These are phyloP conservation scores for Menidia menidia DNA, from an alignment of 2,797 vertebrate genomes.

Conservation along the genomic window DNA sequence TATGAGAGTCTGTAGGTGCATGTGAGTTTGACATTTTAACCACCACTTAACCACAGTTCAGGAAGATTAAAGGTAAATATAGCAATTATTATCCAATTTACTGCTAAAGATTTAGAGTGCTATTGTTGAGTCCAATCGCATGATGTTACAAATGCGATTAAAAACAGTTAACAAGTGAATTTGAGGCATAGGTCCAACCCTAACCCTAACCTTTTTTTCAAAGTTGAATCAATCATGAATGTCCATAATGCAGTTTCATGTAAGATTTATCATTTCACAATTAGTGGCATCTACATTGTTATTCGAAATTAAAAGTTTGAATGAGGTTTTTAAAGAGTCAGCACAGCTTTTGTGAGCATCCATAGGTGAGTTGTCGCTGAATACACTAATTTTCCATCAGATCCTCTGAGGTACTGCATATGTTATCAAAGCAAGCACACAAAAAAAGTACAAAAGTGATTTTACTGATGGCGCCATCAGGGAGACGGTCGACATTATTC, in stretches of 20 bases:
- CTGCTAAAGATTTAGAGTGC: no score
- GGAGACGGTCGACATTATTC: conserved; percentile 59
- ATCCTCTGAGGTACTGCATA: conserved; percentile 21
- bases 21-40: no score
- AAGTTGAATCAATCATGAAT: not conserved
- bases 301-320: conserved; percentile 25
- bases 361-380: conserved; percentile 19
- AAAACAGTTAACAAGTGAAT: no score
- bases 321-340: conserved; percentile 42
- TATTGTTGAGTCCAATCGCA: no score
- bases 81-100: no score
- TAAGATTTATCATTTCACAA: conserved; percentile 1
- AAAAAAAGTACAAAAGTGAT: conserved; percentile 52
- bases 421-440: conserved; percentile 20
- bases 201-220: not conserved
- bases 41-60: no score
- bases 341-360: conserved; percentile 14
- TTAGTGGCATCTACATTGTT: conserved; percentile 1
- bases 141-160: no score
- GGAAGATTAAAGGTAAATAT: no score
- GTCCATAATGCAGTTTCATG: not conserved
- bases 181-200: no score
- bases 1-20: no score
- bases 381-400: conserved; percentile 30
- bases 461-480: conserved; percentile 47